Conservation (phyloP, 2,888 invertebrate species). For the Rapana venosa region DNA sequence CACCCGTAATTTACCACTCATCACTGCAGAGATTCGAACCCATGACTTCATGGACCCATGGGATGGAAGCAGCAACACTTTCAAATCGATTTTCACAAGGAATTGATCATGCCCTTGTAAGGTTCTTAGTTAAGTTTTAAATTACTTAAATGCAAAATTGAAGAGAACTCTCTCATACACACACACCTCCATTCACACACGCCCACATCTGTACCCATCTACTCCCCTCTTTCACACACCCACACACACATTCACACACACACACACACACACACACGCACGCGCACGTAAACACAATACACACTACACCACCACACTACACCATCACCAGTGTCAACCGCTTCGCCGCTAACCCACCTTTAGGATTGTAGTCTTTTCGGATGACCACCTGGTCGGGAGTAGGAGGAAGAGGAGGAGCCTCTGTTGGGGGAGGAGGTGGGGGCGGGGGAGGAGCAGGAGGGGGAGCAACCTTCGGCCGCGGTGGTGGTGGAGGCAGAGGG, state of each 20-base stretch:
- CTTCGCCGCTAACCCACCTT: constrained; percentile 79
- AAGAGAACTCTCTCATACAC: too few relatives aligned
- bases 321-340: neutral
- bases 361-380: constrained; percentile 97
- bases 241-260: constrained; percentile 8
- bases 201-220: too few relatives aligned
- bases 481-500: constrained; percentile 17
- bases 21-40: too few relatives aligned
- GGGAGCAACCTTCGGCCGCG: constrained; percentile 32
- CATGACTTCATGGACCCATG: too few relatives aligned
- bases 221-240: constrained; percentile 2
- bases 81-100: too few relatives aligned
- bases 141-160: too few relatives aligned
- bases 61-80: too few relatives aligned
- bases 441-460: constrained; percentile 76
- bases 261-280: constrained; percentile 20
- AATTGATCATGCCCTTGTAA: too few relatives aligned
- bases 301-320: neutral
- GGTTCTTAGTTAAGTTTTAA: too few relatives aligned
- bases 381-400: constrained; percentile 95
- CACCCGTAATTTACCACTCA: too few relatives aligned
- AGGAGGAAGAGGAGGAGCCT: constrained; percentile 88
- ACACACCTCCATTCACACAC: too few relatives aligned
- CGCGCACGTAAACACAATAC: neutral
- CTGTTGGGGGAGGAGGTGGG: constrained; percentile 79